A percentile compares a stretch with the other conserved stretches of the same genome.
Conservation (phyloP, 2,888 invertebrate species). For the Cheiracanthium punctorium region DNA sequence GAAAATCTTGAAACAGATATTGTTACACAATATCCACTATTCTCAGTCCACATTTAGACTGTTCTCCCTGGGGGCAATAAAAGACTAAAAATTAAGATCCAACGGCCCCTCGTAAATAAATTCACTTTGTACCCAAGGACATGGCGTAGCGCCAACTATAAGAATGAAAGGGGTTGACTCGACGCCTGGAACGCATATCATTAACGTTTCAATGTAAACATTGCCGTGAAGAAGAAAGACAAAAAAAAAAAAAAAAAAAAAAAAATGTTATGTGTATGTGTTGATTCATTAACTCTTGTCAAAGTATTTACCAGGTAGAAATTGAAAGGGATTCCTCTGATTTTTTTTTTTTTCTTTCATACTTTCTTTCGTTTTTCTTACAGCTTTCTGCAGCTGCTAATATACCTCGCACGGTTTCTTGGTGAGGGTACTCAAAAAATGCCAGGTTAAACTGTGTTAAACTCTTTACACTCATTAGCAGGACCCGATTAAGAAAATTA, state of each 20-base stretch:
- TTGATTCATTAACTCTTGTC: conserved; percentile 61
- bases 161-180: conserved; percentile 44
- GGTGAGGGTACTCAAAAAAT: no score
- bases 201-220: conserved; percentile 66
- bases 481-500: no score
- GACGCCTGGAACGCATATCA: conserved; percentile 41
- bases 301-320: conserved; percentile 64
- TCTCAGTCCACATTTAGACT: conserved; percentile 42
- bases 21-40: background rate
- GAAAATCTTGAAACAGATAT: conserved; percentile 4
- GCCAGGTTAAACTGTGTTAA: no score
- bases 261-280: no score
- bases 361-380: background rate
- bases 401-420: no score
- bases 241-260: background rate
- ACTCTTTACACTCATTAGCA: no score
- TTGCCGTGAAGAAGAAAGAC: conserved; percentile 16
- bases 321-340: conserved; percentile 33
- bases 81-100: conserved; percentile 56
- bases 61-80: conserved; percentile 44
- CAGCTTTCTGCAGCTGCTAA: no score
- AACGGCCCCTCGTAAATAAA: conserved; percentile 64
- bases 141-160: conserved; percentile 48
- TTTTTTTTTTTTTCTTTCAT: background rate
- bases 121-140: conserved; percentile 52